Evolutionary conservation across 2,113 vertebrate species (phyloP).

Genomic region (Anarrhichthys ocellatus): DNA sequence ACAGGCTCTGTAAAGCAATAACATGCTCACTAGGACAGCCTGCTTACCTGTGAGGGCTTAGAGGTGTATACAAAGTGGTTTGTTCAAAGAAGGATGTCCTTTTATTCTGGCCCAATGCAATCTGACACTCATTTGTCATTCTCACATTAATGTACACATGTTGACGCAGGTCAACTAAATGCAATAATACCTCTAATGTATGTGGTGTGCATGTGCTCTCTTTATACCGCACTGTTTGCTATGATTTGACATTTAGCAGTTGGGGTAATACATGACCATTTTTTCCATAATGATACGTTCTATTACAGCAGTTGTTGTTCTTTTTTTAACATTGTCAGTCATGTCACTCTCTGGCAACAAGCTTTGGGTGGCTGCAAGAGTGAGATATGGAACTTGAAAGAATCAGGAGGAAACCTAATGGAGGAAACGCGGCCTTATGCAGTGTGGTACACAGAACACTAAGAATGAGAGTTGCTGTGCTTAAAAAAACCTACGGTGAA

Average conservation of each 20-base stretch:
- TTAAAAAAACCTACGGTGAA: not conserved
- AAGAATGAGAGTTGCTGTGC: conserved; percentile 12
- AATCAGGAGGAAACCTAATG: conserved; percentile 33
- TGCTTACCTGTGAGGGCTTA: conserved; percentile 38
- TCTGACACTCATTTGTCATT: conserved; percentile 24
- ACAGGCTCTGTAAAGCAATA: conserved; percentile 52
- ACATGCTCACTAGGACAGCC: conserved; percentile 13
- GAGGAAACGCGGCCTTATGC: not conserved
- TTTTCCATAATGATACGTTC: conserved; percentile 46
- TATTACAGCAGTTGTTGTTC: conserved; percentile 20
- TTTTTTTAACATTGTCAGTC: conserved; percentile 45
- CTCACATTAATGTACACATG: not conserved
- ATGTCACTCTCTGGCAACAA: conserved; percentile 38
- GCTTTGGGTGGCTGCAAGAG: conserved; percentile 47
- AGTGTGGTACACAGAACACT: conserved; percentile 13
- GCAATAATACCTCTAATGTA: conserved; percentile 8
- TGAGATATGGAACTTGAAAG: conserved; percentile 62
- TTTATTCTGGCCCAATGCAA: conserved; percentile 11
- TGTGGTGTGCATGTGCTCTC: not conserved
- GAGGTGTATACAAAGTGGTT: conserved; percentile 1
- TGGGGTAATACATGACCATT: conserved; percentile 17
- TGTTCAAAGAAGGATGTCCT: conserved; percentile 8
- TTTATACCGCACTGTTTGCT: conserved; percentile 11
- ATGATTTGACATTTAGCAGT: conserved; percentile 46
- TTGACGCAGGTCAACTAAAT: conserved; percentile 9